phyloP scores from a whole-genome alignment of 1,140 invertebrate genomes.

The Aethina tumida region DNA sequence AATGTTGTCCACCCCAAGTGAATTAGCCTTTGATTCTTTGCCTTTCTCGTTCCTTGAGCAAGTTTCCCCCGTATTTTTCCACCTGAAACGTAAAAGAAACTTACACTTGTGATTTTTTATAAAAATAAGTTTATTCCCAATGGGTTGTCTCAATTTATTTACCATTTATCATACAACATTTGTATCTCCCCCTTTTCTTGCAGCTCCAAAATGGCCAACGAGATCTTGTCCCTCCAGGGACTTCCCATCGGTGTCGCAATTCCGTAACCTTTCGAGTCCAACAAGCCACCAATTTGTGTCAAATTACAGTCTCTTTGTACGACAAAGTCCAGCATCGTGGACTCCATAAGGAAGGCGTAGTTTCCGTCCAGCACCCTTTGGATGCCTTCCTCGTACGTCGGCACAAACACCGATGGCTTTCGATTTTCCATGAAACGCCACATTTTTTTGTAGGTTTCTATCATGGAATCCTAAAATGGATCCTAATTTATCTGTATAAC shows the following conservation, averaged over 20 bases:
- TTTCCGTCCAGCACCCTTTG: conserved; percentile 65
- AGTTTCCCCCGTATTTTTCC: conserved; percentile 89
- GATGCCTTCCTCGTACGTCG: conserved; percentile 70
- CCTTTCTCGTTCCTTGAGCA: conserved; percentile 82
- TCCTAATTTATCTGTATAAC: too few relatives aligned
- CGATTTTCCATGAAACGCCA: conserved; percentile 75
- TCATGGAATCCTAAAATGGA: conserved; percentile 68
- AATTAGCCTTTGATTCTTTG: conserved; percentile 64
- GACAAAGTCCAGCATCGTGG: conserved; percentile 83
- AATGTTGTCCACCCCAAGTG: conserved; percentile 82
- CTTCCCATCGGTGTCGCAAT: conserved; percentile 86
- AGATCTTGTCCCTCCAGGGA: conserved; percentile 91
- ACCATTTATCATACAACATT: conserved; percentile 84
- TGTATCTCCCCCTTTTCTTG: conserved; percentile 94
- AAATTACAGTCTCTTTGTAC: conserved; percentile 86
- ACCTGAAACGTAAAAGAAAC: conserved; percentile 44
- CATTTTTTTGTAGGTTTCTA: conserved; percentile 80
- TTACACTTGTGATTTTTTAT: conserved; percentile 34
- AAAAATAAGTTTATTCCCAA: neutral
- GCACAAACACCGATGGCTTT: conserved; percentile 61
- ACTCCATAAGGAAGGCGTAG: conserved; percentile 94
- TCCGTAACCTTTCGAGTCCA: conserved; percentile 48
- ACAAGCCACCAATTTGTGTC: conserved; percentile 65
- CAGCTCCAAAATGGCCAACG: conserved; percentile 85
- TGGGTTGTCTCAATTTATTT: too few relatives aligned